phyloP scores from a whole-genome alignment of 2,888 invertebrate species.

The Melanotus villosus region DNA sequence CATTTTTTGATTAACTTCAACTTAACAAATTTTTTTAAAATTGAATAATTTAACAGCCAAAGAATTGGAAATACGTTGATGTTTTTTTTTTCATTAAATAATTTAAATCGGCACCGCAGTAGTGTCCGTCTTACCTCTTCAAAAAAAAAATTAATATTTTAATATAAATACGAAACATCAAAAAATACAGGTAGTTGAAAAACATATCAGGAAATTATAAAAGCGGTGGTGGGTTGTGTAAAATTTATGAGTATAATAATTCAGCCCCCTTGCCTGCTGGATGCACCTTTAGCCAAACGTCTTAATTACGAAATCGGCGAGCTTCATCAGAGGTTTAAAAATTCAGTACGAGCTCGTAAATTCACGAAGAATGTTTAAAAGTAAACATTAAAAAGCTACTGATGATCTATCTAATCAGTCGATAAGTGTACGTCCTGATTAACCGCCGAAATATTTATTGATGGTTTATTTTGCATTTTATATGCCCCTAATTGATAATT shows the following conservation, averaged over 20 bases:
- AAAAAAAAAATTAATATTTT: too few relatives aligned
- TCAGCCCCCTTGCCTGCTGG: conserved; percentile 22
- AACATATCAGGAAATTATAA: conserved; percentile 29
- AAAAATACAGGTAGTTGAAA: conserved; percentile 27
- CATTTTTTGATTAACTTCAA: too few relatives aligned
- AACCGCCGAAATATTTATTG: conserved; percentile 24
- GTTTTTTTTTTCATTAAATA: too few relatives aligned
- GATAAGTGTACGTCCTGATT: conserved; percentile 16
- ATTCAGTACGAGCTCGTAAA: conserved; percentile 31
- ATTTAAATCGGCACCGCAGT: too few relatives aligned
- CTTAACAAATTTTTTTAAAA: too few relatives aligned
- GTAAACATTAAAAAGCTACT: conserved; percentile 9
- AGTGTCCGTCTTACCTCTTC: too few relatives aligned
- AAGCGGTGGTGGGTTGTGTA: conserved; percentile 29
- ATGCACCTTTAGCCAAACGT: conserved; percentile 47
- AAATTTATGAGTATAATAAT: conserved; percentile 46
- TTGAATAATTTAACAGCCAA: too few relatives aligned
- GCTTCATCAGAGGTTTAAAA: conserved; percentile 29
- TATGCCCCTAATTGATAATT: conserved; percentile 23
- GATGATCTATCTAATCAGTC: conserved; percentile 28
- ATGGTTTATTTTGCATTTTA: conserved; percentile 20
- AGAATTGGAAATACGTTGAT: too few relatives aligned
- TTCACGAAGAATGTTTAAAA: conserved; percentile 27
- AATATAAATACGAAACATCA: too few relatives aligned
- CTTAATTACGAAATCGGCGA: conserved; percentile 46